Percentiles rank a stretch among this genome's conserved stretches.
Conservation (phyloP, 2,888 invertebrate species). For the Phytoseiulus persimilis region DNA sequence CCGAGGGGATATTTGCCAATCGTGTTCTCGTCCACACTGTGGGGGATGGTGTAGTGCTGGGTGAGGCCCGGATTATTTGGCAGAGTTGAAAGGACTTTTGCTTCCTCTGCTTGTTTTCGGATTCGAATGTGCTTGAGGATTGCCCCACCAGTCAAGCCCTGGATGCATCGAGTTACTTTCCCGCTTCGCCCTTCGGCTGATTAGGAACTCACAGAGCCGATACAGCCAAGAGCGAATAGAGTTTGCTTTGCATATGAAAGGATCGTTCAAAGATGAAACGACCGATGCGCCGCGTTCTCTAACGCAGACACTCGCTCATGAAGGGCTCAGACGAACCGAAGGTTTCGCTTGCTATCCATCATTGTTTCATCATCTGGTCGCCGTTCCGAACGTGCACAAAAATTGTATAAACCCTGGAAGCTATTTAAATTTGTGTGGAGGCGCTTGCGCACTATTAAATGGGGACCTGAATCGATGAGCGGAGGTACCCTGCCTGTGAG, state of each 20-base stretch:
- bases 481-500: not conserved
- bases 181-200: too few species aligned
- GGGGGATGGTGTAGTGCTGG: too few species aligned
- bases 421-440: not conserved
- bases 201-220: not conserved
- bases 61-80: too few species aligned
- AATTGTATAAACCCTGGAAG: not conserved
- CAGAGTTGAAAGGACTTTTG: too few species aligned
- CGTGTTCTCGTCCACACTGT: too few species aligned
- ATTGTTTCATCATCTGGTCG: not conserved
- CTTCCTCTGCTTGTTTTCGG: too few species aligned
- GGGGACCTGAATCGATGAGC: not conserved
- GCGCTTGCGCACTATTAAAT: not conserved
- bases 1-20: too few species aligned
- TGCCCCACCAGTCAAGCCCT: too few species aligned
- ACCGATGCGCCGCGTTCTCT: not conserved
- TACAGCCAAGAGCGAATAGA: not conserved
- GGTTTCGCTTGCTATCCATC: not conserved
- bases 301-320: not conserved
- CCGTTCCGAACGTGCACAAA: not conserved
- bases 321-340: not conserved
- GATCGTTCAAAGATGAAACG: not conserved
- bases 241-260: not conserved
- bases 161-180: too few species aligned
- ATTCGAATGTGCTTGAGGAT: too few species aligned